phyloP scores from a whole-genome alignment of 2,113 vertebrate genomes.

The Etheostoma cragini region DNA sequence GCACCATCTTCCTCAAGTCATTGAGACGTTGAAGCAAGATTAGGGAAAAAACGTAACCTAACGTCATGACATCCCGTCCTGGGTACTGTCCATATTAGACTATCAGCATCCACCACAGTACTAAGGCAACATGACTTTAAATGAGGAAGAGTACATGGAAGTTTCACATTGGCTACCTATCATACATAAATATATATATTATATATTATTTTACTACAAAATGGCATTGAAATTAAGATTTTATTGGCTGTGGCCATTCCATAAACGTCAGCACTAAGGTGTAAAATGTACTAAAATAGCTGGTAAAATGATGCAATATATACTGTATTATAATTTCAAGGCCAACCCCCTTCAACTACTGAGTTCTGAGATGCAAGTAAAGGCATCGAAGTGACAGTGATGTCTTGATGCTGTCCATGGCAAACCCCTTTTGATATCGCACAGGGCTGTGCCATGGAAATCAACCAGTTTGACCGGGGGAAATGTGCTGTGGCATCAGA shows the following conservation, averaged over 20 bases:
- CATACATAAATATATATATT: no score
- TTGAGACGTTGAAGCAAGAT: neutral
- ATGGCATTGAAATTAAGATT: neutral
- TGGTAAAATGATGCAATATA: neutral
- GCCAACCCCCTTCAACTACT: neutral
- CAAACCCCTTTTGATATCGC: neutral
- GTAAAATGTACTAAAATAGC: no score
- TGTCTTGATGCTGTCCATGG: neutral
- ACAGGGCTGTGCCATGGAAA: neutral
- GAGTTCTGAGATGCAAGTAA: neutral
- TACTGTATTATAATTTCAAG: neutral
- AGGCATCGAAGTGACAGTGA: constrained; percentile 11
- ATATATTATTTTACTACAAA: neutral
- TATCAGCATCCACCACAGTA: no score
- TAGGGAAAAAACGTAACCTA: no score
- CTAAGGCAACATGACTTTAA: no score
- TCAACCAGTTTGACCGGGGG: neutral
- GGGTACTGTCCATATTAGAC: no score
- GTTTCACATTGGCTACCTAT: no score
- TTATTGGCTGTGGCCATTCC: neutral
- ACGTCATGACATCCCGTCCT: no score
- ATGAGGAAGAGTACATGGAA: no score
- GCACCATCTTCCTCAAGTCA: neutral
- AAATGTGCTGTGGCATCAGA: neutral
- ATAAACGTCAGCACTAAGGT: neutral